These are phyloP conservation scores for Echeneis naucrates DNA, from an alignment of 2,797 vertebrate species.

Conservation along the genomic window DNA sequence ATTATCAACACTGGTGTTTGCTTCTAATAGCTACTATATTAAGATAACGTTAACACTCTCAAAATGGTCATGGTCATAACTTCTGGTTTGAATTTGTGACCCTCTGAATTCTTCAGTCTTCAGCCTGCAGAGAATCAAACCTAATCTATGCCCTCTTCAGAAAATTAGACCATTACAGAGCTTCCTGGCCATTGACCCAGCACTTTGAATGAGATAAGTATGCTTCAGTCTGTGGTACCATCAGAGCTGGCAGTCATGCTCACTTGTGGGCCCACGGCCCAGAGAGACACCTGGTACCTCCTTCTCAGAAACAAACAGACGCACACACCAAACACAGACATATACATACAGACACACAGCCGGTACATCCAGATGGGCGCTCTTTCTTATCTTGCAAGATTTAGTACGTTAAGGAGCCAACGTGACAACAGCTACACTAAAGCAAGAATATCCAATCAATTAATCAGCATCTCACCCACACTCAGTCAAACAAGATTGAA, in stretches of 20 bases:
- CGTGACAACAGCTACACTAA: constrained; percentile 44
- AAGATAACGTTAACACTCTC: constrained; percentile 2
- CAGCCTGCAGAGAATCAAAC: constrained; percentile 9
- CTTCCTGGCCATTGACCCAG: constrained; percentile 24
- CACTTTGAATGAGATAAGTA: constrained; percentile 44
- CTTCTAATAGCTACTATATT: constrained; percentile 3
- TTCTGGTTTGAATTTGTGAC: not conserved
- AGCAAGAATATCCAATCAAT: constrained; percentile 50
- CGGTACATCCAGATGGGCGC: constrained; percentile 53
- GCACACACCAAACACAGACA: constrained; percentile 21
- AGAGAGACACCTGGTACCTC: constrained; percentile 66
- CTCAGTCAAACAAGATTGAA: constrained; percentile 26
- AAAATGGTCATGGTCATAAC: not conserved
- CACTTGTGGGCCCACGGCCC: constrained; percentile 67
- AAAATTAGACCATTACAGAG: constrained; percentile 34
- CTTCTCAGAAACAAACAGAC: constrained; percentile 20
- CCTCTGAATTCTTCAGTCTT: not conserved
- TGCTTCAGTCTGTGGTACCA: constrained; percentile 49
- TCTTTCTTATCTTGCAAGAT: constrained; percentile 47
- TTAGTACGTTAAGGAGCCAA: constrained; percentile 45
- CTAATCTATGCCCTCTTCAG: constrained; percentile 27
- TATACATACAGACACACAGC: constrained; percentile 2
- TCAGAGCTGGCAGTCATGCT: constrained; percentile 51
- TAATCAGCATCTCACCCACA: constrained; percentile 9
- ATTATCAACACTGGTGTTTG: not conserved